phyloP scores from a whole-genome alignment of 2,888 invertebrate genomes.

The Oasisia sp. region DNA sequence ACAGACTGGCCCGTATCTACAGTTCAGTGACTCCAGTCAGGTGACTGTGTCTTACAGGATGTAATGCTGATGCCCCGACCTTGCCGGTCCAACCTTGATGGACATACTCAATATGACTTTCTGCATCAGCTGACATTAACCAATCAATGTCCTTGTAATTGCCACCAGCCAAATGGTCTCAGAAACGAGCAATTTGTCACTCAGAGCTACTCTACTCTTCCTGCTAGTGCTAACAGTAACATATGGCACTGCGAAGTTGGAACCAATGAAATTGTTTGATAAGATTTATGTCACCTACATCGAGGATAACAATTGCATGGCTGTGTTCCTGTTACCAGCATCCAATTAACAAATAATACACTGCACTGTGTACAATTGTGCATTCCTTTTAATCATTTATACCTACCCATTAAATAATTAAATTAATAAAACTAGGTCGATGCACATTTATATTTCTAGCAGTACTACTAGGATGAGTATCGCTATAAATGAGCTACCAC shows the following conservation, averaged over 20 bases:
- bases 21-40: background rate
- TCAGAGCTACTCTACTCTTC: background rate
- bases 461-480: too few species aligned
- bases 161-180: background rate
- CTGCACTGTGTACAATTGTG: background rate
- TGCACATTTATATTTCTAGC: background rate
- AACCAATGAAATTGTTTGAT: background rate
- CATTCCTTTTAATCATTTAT: background rate
- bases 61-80: background rate
- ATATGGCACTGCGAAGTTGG: background rate
- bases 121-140: background rate
- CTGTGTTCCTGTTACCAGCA: background rate
- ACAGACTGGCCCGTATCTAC: background rate
- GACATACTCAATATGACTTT: background rate
- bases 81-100: background rate
- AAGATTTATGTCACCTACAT: background rate
- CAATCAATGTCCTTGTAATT: conserved; percentile 9
- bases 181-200: background rate
- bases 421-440: background rate
- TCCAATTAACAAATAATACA: background rate
- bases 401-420: background rate
- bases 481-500: too few species aligned
- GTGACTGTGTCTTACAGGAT: background rate
- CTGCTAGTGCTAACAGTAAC: background rate
- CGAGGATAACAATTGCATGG: background rate